Percentiles rank a stretch among this genome's conserved stretches.
These are phyloP conservation scores for Nyctibius bracteatus DNA, from an alignment of 2,113 vertebrate species.

Conservation along the genomic window DNA sequence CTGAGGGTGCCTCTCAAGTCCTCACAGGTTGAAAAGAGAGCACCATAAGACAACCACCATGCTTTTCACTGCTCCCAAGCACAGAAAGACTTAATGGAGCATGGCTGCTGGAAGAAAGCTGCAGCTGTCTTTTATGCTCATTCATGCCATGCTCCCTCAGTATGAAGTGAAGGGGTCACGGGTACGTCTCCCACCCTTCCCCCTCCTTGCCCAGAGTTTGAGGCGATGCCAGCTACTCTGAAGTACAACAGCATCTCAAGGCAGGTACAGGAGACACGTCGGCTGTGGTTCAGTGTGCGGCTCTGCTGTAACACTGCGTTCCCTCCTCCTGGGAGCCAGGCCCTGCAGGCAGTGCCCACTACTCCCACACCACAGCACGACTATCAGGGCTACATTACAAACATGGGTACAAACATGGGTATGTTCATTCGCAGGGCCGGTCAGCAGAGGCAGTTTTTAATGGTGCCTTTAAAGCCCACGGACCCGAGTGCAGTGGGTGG, in stretches of 20 bases:
- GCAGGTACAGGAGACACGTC: neutral
- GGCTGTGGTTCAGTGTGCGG: rapidly evolving
- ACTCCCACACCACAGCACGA: neutral
- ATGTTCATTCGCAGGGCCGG: rapidly evolving
- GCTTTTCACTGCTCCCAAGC: neutral
- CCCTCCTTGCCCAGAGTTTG: neutral
- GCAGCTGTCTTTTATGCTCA: neutral
- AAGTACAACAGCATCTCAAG: neutral
- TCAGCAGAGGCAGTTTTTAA: neutral
- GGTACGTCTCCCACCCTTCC: rapidly evolving
- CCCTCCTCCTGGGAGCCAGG: rapidly evolving
- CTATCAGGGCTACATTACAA: rapidly evolving
- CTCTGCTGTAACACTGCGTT: rapidly evolving
- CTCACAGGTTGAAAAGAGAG: neutral
- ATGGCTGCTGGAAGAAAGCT: neutral
- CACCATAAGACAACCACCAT: neutral
- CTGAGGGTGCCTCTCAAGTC: neutral
- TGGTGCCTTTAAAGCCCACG: neutral
- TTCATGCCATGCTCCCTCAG: neutral
- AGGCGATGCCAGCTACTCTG: neutral
- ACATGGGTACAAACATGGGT: rapidly evolving
- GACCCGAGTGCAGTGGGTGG: neutral
- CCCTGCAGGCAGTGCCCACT: neutral
- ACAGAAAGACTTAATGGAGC: neutral
- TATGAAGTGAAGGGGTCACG: neutral